A percentile compares a stretch with the other conserved stretches of the same genome.
These are phyloP conservation scores for Sminthurides bifidus DNA, from an alignment of 1,140 invertebrate species.

Conservation along the genomic window DNA sequence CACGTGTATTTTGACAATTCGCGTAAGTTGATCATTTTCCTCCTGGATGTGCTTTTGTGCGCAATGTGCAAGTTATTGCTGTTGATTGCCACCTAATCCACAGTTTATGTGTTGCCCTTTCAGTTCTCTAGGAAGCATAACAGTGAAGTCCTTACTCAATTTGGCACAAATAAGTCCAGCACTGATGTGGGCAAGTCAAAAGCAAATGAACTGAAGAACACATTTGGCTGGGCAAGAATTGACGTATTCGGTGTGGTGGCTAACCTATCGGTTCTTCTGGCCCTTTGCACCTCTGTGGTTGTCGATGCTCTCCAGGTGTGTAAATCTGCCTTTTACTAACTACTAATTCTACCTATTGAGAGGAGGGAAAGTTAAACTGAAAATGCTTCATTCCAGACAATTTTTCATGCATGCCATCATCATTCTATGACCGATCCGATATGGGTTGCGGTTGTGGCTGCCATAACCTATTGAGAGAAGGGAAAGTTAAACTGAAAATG, in stretches of 20 bases:
- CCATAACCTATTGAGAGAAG: no score
- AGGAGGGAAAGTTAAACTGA: no score
- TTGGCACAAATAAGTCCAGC: neutral
- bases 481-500: neutral
- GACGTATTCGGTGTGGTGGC: slow-evolving; percentile 65
- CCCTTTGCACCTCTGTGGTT: slow-evolving; percentile 66
- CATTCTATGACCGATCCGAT: slow-evolving; percentile 56
- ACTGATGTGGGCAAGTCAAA: neutral
- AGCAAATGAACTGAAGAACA: slow-evolving; percentile 54
- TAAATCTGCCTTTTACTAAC: neutral
- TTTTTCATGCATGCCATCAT: slow-evolving; percentile 36
- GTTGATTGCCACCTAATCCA: no score
- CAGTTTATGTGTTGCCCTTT: neutral
- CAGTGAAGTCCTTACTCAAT: neutral
- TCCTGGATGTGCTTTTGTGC: neutral
- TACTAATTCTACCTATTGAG: no score
- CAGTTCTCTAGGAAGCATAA: neutral
- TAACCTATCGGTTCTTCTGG: slow-evolving; percentile 72
- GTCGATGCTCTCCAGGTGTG: slow-evolving; percentile 60
- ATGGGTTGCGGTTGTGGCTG: slow-evolving; percentile 49
- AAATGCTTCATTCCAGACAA: slow-evolving; percentile 19
- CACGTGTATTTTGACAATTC: slow-evolving; percentile 59
- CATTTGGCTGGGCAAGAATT: slow-evolving; percentile 81
- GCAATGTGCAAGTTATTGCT: neutral
- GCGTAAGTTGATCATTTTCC: slow-evolving; percentile 44